Conservation (phyloP, 2,797 vertebrate species). For the Syngnathus acus region DNA sequence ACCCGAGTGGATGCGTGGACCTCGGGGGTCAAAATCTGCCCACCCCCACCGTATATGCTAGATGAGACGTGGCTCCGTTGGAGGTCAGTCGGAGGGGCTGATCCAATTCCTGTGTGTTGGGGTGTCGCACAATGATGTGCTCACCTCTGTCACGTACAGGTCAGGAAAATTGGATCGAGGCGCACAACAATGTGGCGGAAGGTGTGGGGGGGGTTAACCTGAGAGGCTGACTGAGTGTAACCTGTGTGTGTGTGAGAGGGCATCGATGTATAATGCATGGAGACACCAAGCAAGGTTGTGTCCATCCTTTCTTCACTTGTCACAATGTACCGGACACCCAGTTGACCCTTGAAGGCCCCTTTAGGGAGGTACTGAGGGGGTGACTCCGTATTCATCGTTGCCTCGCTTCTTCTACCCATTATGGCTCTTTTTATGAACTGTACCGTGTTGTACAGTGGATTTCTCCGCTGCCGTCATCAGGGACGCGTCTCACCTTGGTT, state of each 20-base stretch:
- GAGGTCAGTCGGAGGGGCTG: conserved; percentile 70
- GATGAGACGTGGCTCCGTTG: conserved; percentile 49
- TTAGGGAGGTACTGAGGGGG: conserved; percentile 25
- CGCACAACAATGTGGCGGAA: conserved; percentile 32
- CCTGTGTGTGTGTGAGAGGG: conserved; percentile 18
- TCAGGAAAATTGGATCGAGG: conserved; percentile 66
- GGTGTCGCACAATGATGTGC: conserved; percentile 63
- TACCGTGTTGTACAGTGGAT: conserved; percentile 18
- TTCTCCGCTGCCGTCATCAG: conserved; percentile 39
- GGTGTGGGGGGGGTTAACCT: conserved; percentile 23
- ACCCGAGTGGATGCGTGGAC: conserved; percentile 31
- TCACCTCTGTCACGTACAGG: conserved; percentile 72
- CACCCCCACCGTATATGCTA: conserved; percentile 51
- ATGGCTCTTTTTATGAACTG: conserved; percentile 39
- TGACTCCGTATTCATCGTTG: conserved; percentile 57
- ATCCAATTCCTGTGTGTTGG: conserved; percentile 77
- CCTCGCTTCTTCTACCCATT: conserved; percentile 32
- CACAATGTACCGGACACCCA: conserved; percentile 37
- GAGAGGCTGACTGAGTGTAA: conserved; percentile 21
- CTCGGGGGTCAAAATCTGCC: conserved; percentile 54
- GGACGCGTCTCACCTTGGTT: conserved; percentile 44
- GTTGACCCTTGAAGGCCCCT: conserved; percentile 48
- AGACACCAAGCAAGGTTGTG: conserved; percentile 36
- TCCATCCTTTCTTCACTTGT: conserved; percentile 42
- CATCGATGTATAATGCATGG: conserved; percentile 47